phyloP scores from a whole-genome alignment of 1,140 invertebrate genomes.

The Protaetia brevitarsis region DNA sequence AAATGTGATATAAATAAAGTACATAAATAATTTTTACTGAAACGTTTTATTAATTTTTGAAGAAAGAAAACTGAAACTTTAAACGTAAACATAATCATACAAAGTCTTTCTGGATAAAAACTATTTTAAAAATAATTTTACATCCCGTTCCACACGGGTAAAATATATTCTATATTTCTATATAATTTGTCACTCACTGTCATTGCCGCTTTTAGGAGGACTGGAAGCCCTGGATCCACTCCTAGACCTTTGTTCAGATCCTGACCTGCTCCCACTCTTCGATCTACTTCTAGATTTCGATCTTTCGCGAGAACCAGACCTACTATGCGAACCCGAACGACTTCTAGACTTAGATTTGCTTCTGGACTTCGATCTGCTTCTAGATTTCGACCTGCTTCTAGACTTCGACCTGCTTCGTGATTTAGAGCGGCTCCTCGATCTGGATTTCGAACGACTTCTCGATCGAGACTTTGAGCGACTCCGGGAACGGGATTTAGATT shows the following conservation, averaged over 20 bases:
- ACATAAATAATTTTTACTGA: neutral
- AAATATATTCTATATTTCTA: too few relatives aligned
- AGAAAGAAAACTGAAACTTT: too few relatives aligned
- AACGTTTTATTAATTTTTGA: too few relatives aligned
- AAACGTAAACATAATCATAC: too few relatives aligned
- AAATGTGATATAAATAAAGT: neutral
- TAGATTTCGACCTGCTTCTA: slow-evolving; percentile 35
- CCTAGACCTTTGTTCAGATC: slow-evolving; percentile 49
- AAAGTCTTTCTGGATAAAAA: too few relatives aligned
- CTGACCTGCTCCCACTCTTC: slow-evolving; percentile 50
- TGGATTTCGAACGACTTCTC: slow-evolving; percentile 29
- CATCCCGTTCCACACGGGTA: too few relatives aligned
- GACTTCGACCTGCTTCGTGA: slow-evolving; percentile 39
- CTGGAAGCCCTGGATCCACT: slow-evolving; percentile 1
- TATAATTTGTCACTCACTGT: slow-evolving; percentile 8
- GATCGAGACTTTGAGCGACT: too few relatives aligned
- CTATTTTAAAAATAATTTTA: too few relatives aligned
- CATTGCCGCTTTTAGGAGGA: slow-evolving; percentile 9
- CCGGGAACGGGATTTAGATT: too few relatives aligned
- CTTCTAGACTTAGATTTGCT: too few relatives aligned
- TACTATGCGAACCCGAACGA: slow-evolving; percentile 41
- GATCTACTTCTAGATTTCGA: slow-evolving; percentile 52
- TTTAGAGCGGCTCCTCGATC: too few relatives aligned
- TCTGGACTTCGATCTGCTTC: too few relatives aligned
- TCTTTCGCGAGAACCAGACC: slow-evolving; percentile 48